Base-by-base conservation (phyloP, 2,888 invertebrate genomes). In the Neoascia interrupta region DNA sequence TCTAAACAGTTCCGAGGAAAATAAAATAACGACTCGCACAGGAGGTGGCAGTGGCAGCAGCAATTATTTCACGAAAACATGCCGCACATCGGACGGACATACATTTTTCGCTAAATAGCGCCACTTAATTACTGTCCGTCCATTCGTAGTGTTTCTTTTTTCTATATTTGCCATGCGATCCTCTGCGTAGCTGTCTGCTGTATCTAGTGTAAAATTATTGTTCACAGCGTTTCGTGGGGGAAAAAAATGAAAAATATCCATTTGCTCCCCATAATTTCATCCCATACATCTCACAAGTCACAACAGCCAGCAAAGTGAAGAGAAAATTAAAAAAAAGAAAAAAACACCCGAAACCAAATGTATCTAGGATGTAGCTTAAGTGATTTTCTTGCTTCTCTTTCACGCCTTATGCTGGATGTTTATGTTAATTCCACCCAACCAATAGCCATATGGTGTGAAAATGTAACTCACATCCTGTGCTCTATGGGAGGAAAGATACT, bases 101-200 rank as follows among this genome's bases (percentile, higher is more conserved):
- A 34, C 64, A 41, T 54, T 61, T 51, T 56, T 58, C 43, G 51
- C 70, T 76, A 76, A 76, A 76, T 76, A 76, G 75, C 75, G 75
- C 75, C 75, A 76, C 70, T 76, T 76, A 76, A 76, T 76, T 76
- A 76, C 75, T 45, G 58, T 58, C 69, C 26, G 54, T 47, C 47
- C 49, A 15, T 49, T 16, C 19, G 23, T 23, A 6, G 21, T 15
- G 54, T 66, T 53, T 11, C 39, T 49, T 28, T 51, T 21, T 45
- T 39, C 31, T 31, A 31, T 2, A 37, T 47, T 47, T 31, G 37
- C 66, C 31, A 36, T 51, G 15, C 45, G 19, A 5, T 21, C 28
- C 8, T 3, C 5, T 10, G 21, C 16, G n/a, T 36, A n/a, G n/a
- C n/a, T n/a, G n/a, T n/a, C n/a, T n/a, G n/a, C n/a, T n/a, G n/a